These are phyloP conservation scores for Colletes gigas DNA, from an alignment of 1,140 invertebrate species.

Conservation along the genomic window DNA sequence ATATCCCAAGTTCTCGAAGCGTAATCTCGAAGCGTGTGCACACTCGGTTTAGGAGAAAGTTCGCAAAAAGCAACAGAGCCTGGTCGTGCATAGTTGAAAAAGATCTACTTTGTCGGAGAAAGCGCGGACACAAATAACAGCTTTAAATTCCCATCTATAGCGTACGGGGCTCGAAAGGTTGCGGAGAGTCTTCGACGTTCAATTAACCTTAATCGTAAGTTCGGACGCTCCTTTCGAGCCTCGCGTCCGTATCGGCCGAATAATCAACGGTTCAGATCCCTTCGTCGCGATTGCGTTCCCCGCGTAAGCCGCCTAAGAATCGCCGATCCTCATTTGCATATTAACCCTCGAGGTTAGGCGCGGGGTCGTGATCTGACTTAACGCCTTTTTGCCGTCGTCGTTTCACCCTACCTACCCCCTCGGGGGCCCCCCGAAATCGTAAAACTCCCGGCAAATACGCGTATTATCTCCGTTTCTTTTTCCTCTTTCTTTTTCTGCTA, in stretches of 20 bases:
- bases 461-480: constrained; percentile 31
- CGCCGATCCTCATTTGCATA: constrained; percentile 72
- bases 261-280: constrained; percentile 27
- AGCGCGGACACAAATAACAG: constrained; percentile 27
- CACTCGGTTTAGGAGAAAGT: constrained; percentile 21
- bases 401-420: constrained; percentile 21
- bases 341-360: constrained; percentile 64
- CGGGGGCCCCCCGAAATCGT: constrained; percentile 29
- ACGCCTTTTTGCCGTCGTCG: constrained; percentile 75
- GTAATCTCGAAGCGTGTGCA: not conserved
- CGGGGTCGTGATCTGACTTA: constrained; percentile 76
- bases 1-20: not conserved
- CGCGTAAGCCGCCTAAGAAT: constrained; percentile 4
- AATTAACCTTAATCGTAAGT: constrained; percentile 3
- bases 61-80: not conserved
- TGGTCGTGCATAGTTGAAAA: constrained; percentile 1
- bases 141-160: constrained; percentile 8
- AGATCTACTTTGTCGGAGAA: constrained; percentile 23
- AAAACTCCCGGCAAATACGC: constrained; percentile 51
- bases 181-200: not conserved
- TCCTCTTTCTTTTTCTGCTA: not conserved
- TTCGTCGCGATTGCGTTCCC: constrained; percentile 4
- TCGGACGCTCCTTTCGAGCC: not conserved
- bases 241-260: not conserved
- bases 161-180: not conserved